Evolutionary conservation across 2,888 invertebrate genomes (phyloP).

Genomic region (Crocallis elinguaria): DNA sequence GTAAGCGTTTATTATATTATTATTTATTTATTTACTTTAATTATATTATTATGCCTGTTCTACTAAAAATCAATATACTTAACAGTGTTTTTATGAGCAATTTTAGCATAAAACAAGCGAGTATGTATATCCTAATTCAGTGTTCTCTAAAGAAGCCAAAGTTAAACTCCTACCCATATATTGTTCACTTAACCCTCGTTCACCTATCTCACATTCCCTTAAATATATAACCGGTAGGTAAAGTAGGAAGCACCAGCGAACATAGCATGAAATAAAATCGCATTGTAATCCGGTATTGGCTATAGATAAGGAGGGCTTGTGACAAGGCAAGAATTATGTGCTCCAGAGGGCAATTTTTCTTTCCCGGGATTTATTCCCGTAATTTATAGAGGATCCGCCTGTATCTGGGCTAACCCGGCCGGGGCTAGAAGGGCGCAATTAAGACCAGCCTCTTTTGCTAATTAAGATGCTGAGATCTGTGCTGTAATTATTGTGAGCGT

Average conservation of each 20-base stretch:
- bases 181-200: constrained; percentile 15
- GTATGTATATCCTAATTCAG: background rate
- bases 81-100: no score
- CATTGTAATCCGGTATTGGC: constrained; percentile 85
- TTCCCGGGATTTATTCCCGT: constrained; percentile 83
- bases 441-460: constrained; percentile 69
- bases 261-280: constrained; percentile 83
- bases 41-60: no score
- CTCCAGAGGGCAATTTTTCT: constrained; percentile 85
- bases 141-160: background rate
- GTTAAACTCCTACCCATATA: constrained; percentile 12
- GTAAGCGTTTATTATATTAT: no score
- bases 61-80: no score
- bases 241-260: constrained; percentile 58
- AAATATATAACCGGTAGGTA: constrained; percentile 22
- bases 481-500: constrained; percentile 18
- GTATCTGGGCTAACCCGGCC: constrained; percentile 82
- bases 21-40: no score
- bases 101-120: background rate
- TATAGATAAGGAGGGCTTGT: constrained; percentile 84
- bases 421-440: constrained; percentile 70
- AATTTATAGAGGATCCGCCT: constrained; percentile 84
- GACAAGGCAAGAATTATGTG: constrained; percentile 86
- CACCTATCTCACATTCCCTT: constrained; percentile 17
- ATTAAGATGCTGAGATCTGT: constrained; percentile 54